These are phyloP conservation scores for Lycocerus yunnanus DNA, from an alignment of 2,888 invertebrate genomes.

Conservation along the genomic window DNA sequence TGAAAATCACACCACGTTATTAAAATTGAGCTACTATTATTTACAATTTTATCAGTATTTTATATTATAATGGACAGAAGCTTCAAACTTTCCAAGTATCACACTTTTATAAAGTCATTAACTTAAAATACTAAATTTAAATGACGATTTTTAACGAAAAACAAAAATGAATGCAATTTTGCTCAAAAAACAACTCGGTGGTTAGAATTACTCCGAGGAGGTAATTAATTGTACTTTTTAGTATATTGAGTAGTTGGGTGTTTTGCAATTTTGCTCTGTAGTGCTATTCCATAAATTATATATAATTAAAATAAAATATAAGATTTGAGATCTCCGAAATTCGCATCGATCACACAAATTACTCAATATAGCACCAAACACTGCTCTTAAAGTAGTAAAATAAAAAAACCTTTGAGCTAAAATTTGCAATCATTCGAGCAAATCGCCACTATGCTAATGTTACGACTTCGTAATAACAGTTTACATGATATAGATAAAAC, in stretches of 20 bases:
- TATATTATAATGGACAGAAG: slow-evolving; percentile 30
- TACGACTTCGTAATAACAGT: background rate
- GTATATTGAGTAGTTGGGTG: too few species aligned
- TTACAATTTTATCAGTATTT: slow-evolving; percentile 20
- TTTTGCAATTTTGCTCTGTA: too few species aligned
- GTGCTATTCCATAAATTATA: too few species aligned
- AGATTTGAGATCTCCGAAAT: too few species aligned
- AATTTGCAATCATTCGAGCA: background rate
- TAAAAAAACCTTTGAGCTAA: background rate
- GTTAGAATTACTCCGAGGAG: background rate
- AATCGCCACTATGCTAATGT: background rate
- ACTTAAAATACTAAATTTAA: slow-evolving; percentile 20
- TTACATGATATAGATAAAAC: background rate
- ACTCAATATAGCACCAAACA: too few species aligned
- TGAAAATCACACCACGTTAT: slow-evolving; percentile 25
- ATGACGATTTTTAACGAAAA: background rate
- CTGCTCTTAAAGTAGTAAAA: background rate
- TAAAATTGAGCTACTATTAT: slow-evolving; percentile 27
- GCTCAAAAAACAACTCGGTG: background rate
- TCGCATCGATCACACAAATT: too few species aligned
- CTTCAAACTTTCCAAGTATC: slow-evolving; percentile 25
- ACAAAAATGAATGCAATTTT: background rate
- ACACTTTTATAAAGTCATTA: slow-evolving; percentile 25
- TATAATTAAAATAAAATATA: too few species aligned
- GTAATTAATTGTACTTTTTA: too few species aligned